Evolutionary conservation across 2,113 vertebrate species (phyloP).

Genomic region (Engystomops pustulosus): DNA sequence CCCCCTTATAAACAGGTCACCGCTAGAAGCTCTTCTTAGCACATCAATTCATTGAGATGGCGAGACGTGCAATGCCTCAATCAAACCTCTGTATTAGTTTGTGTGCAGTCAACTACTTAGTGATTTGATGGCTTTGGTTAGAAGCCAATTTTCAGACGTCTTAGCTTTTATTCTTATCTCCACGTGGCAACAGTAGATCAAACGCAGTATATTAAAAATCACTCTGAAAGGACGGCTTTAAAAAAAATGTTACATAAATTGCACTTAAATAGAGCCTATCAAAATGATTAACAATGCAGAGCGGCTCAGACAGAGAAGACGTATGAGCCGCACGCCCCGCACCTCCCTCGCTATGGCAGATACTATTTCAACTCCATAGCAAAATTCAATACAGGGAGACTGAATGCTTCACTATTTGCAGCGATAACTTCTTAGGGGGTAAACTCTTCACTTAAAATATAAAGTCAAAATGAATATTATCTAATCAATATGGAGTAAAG

Average conservation of each 20-base stretch:
- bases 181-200: slow-evolving; percentile 51
- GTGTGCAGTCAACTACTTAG: slow-evolving; percentile 51
- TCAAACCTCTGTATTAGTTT: slow-evolving; percentile 42
- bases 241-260: slow-evolving; percentile 54
- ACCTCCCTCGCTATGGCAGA: slow-evolving; percentile 11
- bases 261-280: slow-evolving; percentile 53
- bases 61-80: neutral
- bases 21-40: slow-evolving; percentile 20
- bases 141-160: slow-evolving; percentile 51
- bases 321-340: neutral
- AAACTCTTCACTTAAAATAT: neutral
- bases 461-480: neutral
- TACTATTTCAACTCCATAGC: slow-evolving; percentile 20
- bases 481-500: neutral
- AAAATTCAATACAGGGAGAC: neutral
- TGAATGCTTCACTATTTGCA: slow-evolving; percentile 26
- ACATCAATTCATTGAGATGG: slow-evolving; percentile 30
- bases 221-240: slow-evolving; percentile 47
- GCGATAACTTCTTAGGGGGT: neutral
- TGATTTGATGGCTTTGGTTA: slow-evolving; percentile 48
- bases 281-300: slow-evolving; percentile 51
- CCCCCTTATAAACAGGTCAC: neutral
- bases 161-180: slow-evolving; percentile 53
- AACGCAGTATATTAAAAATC: slow-evolving; percentile 51
- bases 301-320: slow-evolving; percentile 25